Base-by-base conservation (phyloP, 1,140 invertebrate genomes). In the Scaptomyza pallida region DNA sequence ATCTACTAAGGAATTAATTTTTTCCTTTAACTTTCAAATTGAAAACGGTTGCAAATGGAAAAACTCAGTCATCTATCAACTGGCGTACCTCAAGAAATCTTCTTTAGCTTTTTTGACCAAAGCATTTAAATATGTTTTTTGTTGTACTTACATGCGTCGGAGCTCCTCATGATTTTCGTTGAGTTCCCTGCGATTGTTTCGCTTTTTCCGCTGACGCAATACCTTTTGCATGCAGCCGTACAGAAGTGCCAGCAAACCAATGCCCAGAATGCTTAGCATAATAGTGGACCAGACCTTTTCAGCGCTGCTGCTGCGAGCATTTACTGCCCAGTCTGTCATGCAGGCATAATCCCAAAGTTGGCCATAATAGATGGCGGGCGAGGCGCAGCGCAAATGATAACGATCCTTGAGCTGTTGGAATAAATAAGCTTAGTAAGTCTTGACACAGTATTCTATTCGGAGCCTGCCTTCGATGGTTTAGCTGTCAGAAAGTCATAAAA, bases 341-440 rank as follows among this genome's bases (percentile, higher is more conserved):
- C 95, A 96, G 2, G 94, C 94, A 54, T 89, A 91, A 57, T 94
- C 85, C 95, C 95, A 96, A 0, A 93, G 93, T 67, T 93, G 93
- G 5, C 94, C 94, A 43, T 93, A 93, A 5, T 93, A 89, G 64
- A 92, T 92, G 5, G 91, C 82, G 0, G 95, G 95, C 56, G 93
- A 94, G 35, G 94, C 93, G 63, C 95, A 95, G 15, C 93, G 91
- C 33, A 94, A 65, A 47, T 81, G 75, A 12, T 56, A 54, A 12
- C 62, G 70, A 47, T 91, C 90, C 21, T 78, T 89, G 4, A 91
- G 51, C 89, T 91, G 33, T 0, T 1, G 1, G 0, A 26, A 30
- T 30, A 2, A 30, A 6, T 30, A 23, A 23, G 23, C 4, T 23
- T 23, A 23, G 26, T 9, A 9, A 9, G 1, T 30, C 26, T 9